These are phyloP conservation scores for Suncus etruscus DNA, from an alignment of 2,113 vertebrate species.

Conservation along the genomic window DNA sequence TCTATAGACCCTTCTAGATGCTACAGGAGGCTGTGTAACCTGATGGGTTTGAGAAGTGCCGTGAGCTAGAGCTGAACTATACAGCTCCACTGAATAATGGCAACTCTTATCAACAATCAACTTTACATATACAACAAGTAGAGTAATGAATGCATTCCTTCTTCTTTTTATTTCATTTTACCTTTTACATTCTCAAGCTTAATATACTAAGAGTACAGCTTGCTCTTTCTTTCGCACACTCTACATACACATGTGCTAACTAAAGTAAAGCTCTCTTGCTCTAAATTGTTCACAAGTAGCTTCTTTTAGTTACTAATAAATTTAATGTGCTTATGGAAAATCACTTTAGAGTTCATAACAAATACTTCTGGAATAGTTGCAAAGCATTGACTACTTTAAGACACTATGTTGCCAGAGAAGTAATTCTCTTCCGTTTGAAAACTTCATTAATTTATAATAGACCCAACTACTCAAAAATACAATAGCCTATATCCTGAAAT, in stretches of 20 bases:
- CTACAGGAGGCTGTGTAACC: background rate
- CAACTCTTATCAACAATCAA: background rate
- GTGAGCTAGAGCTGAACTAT: background rate
- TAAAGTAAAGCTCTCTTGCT: slow-evolving; percentile 28
- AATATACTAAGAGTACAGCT: too few species aligned
- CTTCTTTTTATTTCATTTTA: too few species aligned
- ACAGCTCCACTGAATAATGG: background rate
- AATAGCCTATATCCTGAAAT: background rate
- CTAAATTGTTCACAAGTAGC: slow-evolving; percentile 57
- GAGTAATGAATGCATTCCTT: too few species aligned
- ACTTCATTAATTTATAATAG: background rate
- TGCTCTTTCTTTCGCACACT: too few species aligned
- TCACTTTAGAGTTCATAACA: slow-evolving; percentile 32
- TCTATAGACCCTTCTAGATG: background rate
- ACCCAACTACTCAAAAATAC: background rate
- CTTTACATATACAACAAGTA: background rate
- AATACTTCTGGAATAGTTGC: background rate
- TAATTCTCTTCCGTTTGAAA: background rate
- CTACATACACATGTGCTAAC: background rate
- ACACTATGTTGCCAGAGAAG: background rate
- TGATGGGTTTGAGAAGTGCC: background rate
- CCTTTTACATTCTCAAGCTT: too few species aligned
- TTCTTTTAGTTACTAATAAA: slow-evolving; percentile 42
- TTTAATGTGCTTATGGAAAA: slow-evolving; percentile 60
- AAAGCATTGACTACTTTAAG: background rate